Evolutionary conservation across 2,888 invertebrate genomes (phyloP).

Genomic region (Drymonia ruficornis): DNA sequence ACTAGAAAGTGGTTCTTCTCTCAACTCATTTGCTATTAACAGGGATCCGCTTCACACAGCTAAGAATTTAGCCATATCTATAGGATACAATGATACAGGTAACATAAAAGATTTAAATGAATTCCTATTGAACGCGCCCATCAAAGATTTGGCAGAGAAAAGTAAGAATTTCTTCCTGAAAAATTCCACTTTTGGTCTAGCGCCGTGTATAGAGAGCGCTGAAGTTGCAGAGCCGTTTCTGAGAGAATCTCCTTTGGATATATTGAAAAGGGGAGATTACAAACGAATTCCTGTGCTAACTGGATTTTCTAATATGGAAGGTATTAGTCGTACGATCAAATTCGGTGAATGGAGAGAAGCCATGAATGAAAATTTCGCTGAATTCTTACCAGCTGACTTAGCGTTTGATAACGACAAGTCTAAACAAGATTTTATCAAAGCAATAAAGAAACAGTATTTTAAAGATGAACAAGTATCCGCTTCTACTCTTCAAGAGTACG

Average conservation of each 20-base stretch:
- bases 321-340: constrained; percentile 65
- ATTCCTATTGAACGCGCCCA: constrained; percentile 63
- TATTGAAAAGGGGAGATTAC: constrained; percentile 55
- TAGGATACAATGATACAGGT: constrained; percentile 67
- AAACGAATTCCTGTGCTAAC: constrained; percentile 61
- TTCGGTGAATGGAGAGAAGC: constrained; percentile 64
- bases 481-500: constrained; percentile 56
- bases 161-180: constrained; percentile 68
- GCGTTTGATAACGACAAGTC: constrained; percentile 49
- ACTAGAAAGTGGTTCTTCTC: constrained; percentile 73
- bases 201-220: constrained; percentile 70
- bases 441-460: constrained; percentile 64
- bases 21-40: constrained; percentile 69
- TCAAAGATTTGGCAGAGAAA: constrained; percentile 48
- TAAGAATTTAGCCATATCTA: constrained; percentile 63
- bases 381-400: constrained; percentile 72
- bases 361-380: constrained; percentile 70
- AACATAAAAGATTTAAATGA: constrained; percentile 67
- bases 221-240: constrained; percentile 59
- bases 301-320: constrained; percentile 76
- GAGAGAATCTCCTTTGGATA: constrained; percentile 69
- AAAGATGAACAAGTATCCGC: constrained; percentile 55
- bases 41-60: constrained; percentile 70
- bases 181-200: constrained; percentile 75
- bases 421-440: constrained; percentile 48